Conservation (phyloP, 2,888 invertebrate species). For the Girardia tigrina region DNA sequence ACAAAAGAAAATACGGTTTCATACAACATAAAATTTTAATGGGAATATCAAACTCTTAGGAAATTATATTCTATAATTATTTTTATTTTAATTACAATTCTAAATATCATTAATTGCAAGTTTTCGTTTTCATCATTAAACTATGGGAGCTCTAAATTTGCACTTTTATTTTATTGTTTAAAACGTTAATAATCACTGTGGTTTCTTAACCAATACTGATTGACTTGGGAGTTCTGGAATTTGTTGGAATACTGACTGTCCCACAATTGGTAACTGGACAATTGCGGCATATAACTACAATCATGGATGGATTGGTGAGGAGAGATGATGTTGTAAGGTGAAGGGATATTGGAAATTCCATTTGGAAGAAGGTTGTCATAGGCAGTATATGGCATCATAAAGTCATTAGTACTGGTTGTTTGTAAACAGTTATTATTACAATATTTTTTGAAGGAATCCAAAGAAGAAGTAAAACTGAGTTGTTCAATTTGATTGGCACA, state of each 20-base stretch:
- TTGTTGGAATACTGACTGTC: background rate
- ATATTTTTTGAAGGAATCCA: slow-evolving; percentile 8
- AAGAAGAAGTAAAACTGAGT: background rate
- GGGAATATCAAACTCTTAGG: too few species aligned
- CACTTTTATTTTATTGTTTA: background rate
- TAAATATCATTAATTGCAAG: background rate
- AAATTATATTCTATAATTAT: too few species aligned
- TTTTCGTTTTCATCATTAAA: background rate
- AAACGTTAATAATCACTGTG: background rate
- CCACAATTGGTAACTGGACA: background rate
- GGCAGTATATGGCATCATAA: background rate
- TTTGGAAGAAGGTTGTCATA: slow-evolving; percentile 8
- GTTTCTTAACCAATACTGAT: slow-evolving; percentile 2
- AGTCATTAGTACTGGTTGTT: background rate
- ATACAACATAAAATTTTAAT: too few species aligned
- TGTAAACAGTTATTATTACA: background rate
- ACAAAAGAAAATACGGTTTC: too few species aligned
- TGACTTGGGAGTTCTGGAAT: slow-evolving; percentile 5
- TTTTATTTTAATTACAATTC: background rate
- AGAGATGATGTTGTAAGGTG: background rate
- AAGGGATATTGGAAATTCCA: background rate
- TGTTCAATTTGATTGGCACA: background rate
- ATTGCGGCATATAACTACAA: background rate
- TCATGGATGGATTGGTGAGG: background rate
- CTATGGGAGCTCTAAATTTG: background rate